Percentiles rank a stretch among this genome's conserved stretches.
Evolutionary conservation across 2,888 invertebrate genomes (phyloP).

Genomic region (Monochamus alternatus): DNA sequence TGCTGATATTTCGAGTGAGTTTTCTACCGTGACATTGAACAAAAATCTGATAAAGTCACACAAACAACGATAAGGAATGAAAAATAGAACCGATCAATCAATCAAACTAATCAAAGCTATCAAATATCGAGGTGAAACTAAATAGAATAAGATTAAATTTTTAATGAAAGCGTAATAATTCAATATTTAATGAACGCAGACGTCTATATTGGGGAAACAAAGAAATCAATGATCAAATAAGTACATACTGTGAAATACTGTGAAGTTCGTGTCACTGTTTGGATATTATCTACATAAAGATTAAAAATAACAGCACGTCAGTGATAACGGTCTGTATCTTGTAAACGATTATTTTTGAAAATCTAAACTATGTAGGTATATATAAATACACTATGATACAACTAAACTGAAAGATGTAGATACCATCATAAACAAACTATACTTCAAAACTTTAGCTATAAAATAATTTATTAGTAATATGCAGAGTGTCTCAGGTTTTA

Average conservation of each 20-base stretch:
- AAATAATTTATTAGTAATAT: no score
- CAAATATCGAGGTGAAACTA: slow-evolving; percentile 50
- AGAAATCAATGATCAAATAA: slow-evolving; percentile 30
- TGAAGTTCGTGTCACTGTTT: background rate
- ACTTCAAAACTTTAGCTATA: no score
- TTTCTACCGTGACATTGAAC: slow-evolving; percentile 38
- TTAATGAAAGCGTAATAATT: slow-evolving; percentile 37
- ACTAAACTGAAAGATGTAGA: no score
- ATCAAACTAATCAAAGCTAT: slow-evolving; percentile 50
- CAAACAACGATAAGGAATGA: slow-evolving; percentile 39
- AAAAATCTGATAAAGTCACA: slow-evolving; percentile 37
- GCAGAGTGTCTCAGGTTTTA: no score
- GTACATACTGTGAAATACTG: background rate
- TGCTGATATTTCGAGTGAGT: background rate
- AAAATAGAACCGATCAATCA: slow-evolving; percentile 48
- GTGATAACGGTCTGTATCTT: slow-evolving; percentile 21
- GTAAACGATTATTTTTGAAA: slow-evolving; percentile 13
- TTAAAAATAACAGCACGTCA: slow-evolving; percentile 25
- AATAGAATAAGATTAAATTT: slow-evolving; percentile 47
- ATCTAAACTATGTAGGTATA: background rate
- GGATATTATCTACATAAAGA: slow-evolving; percentile 29
- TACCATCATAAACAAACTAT: no score
- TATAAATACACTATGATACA: no score
- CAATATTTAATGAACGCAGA: slow-evolving; percentile 34
- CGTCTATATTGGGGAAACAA: slow-evolving; percentile 23